Evolutionary conservation across 2,113 vertebrate species (phyloP), one percentile per base, ranked within the genome.

Genomic region (Aphyosemion australe): DNA sequence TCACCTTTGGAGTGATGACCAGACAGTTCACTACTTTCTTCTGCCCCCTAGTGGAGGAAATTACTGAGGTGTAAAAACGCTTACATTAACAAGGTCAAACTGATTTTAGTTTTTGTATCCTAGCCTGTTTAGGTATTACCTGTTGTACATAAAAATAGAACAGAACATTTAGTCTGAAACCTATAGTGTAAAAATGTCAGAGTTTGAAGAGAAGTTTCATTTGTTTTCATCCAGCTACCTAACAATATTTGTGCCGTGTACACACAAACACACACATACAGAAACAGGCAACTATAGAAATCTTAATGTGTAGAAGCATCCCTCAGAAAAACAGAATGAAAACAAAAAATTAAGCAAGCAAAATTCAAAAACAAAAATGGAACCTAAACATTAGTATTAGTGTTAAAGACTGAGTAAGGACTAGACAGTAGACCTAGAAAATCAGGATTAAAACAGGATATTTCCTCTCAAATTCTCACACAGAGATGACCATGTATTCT

Each of bases 401-500:
- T 37, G 34, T 37, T 37, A 37, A 37, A 37, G 34, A 37, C 7
- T 8, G 6, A 37, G 34, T 26, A 26, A 26, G 21, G 57, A 57
- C 14, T 51, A 61, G 68, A 61, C 61, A 69, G 50, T 42, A 74
- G 20, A 77, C 5, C 58, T 60, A 26, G 19, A 43, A 47, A 72
- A 53, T 19, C 26, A 32, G 31, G 54, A 61, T 64, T 47, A 4
- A 12, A 37, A 74, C 47, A 3, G 16, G 12, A 0, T 1, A 18
- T 68, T 57, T 64, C 34, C 42, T 51, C 65, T 72, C 58, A 41
- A 70, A 51, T 52, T 6, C 31, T 20, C 77, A 72, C 65, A 50
- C 26, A 72, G 60, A 34, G 37, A 56, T 47, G 16, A 50, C 54
- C 69, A 49, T 69, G 73, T 13, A 49, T 57, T 76, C 64, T 47